Percentiles rank a stretch among this genome's conserved stretches.
Evolutionary conservation across 2,113 vertebrate genomes (phyloP).

Genomic region (Alligator sinensis): DNA sequence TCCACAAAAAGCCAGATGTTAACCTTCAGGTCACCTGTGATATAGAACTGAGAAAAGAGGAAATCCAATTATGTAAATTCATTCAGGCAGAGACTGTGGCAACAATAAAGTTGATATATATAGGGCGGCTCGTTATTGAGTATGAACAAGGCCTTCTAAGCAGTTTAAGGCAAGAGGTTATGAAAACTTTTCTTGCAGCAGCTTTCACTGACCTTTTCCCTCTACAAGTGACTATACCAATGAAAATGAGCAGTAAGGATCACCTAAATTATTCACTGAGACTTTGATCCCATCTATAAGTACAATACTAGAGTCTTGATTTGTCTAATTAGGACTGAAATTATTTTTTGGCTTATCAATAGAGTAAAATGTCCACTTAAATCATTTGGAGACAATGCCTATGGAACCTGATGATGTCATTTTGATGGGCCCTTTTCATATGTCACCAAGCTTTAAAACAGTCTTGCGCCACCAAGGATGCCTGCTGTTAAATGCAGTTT

Average conservation of each 20-base stretch:
- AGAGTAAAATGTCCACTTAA: not conserved
- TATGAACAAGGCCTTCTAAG: not conserved
- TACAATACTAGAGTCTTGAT: not conserved
- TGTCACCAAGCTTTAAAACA: not conserved
- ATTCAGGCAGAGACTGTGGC: not conserved
- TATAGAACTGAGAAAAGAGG: not conserved
- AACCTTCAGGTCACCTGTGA: not conserved
- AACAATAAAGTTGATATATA: accelerated
- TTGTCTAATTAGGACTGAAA: not conserved
- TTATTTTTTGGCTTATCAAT: not conserved
- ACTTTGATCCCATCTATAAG: not conserved
- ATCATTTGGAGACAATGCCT: not conserved
- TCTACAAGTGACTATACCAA: not conserved
- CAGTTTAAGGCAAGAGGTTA: not conserved
- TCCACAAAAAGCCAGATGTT: not conserved
- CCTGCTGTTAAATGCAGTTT: not conserved
- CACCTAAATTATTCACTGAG: not conserved
- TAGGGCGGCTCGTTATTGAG: not conserved
- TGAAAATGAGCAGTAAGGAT: not conserved
- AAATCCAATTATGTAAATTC: not conserved
- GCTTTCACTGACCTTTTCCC: not conserved
- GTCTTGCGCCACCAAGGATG: not conserved
- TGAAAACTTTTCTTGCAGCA: not conserved
- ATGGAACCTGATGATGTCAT: not conserved
- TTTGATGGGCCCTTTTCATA: not conserved